A percentile compares a stretch with the other conserved stretches of the same genome.
These are phyloP conservation scores for Eulemur coronatus DNA, from an alignment of 2,797 vertebrate species.

Conservation along the genomic window DNA sequence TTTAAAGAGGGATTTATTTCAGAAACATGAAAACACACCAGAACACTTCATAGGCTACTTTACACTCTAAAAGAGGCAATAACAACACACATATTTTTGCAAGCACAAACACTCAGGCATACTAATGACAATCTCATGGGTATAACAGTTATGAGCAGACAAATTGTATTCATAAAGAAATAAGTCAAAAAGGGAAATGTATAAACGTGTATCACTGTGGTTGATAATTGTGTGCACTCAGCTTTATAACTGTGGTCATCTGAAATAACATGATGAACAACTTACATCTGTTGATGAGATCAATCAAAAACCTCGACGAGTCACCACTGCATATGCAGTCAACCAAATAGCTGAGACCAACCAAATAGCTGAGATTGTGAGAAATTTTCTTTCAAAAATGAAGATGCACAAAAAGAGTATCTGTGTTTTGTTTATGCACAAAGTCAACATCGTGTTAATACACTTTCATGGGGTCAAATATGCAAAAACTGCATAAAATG, in stretches of 20 bases:
- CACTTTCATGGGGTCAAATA: neutral
- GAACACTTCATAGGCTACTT: neutral
- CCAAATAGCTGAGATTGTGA: neutral
- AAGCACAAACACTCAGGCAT: neutral
- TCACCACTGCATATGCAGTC: neutral
- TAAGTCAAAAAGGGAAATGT: neutral
- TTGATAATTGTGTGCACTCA: neutral
- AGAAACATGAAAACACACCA: neutral
- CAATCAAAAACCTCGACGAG: neutral
- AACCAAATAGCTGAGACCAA: neutral
- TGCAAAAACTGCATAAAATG: neutral
- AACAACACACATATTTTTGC: neutral
- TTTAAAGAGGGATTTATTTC: neutral
- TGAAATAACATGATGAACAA: neutral
- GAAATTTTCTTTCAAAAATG: neutral
- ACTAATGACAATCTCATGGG: neutral
- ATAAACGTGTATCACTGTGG: neutral
- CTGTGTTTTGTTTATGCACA: neutral
- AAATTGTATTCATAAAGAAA: neutral
- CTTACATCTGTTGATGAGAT: neutral
- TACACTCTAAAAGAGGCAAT: neutral
- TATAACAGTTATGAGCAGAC: neutral
- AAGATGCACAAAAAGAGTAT: neutral
- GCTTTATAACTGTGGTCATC: neutral
- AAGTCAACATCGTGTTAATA: neutral